A percentile compares a stretch with the other conserved stretches of the same genome.
Evolutionary conservation across 2,797 vertebrate species (phyloP).

Genomic region (Chelonia mydas): DNA sequence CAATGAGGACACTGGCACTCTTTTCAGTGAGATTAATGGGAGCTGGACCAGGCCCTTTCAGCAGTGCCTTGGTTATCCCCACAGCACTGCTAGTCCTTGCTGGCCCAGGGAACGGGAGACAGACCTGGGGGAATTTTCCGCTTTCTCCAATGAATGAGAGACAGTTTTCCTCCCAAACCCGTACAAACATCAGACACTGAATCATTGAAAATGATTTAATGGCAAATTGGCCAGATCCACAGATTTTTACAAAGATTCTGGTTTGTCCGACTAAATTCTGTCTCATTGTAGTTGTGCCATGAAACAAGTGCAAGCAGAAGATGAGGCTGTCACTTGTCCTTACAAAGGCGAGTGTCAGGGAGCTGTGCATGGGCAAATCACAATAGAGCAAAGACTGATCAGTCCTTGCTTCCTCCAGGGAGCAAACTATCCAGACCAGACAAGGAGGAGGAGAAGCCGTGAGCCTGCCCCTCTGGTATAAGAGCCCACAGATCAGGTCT

Average conservation of each 20-base stretch:
- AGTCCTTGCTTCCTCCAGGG: neutral
- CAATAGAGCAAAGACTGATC: neutral
- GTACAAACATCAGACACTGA: neutral
- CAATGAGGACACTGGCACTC: neutral
- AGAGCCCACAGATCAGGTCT: neutral
- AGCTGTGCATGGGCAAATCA: neutral
- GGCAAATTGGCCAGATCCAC: neutral
- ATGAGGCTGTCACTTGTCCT: neutral
- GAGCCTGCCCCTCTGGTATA: neutral
- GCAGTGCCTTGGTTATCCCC: neutral
- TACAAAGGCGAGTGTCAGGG: neutral
- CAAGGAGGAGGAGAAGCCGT: neutral
- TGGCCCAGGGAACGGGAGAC: neutral
- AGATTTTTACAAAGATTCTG: neutral
- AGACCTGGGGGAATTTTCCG: neutral
- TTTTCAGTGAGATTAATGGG: neutral
- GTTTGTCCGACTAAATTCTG: neutral
- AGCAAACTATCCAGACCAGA: neutral
- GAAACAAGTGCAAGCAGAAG: neutral
- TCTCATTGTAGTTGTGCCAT: neutral
- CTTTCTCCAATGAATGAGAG: neutral
- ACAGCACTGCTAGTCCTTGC: neutral
- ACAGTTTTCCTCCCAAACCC: neutral
- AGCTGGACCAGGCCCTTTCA: neutral
- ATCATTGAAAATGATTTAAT: neutral